These are phyloP conservation scores for Zoanthus gigantus DNA, from an alignment of 92 coral and sea anemone genomes.

Conservation along the genomic window DNA sequence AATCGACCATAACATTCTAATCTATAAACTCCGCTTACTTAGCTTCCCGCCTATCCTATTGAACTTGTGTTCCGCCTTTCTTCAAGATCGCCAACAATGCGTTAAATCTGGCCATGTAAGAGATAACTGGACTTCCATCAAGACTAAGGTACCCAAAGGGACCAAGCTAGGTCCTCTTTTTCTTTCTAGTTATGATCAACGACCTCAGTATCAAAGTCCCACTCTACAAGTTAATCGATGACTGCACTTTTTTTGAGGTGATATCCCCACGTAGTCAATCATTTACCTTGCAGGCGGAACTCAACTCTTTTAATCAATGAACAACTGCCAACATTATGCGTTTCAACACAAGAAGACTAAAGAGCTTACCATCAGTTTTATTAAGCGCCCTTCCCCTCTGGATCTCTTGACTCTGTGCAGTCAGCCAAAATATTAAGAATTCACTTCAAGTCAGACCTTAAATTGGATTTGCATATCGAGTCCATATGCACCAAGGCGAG, in stretches of 20 bases:
- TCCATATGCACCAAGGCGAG: constrained; percentile 7
- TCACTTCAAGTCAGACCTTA: neutral
- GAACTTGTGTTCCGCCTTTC: constrained; percentile 63
- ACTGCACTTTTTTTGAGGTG: constrained; percentile 53
- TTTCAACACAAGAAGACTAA: no score
- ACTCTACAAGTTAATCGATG: constrained; percentile 56
- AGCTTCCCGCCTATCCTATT: constrained; percentile 47
- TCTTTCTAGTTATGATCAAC: neutral
- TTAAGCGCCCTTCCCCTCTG: neutral
- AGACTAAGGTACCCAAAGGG: neutral
- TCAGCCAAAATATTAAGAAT: neutral
- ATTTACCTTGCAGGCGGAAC: constrained; percentile 27
- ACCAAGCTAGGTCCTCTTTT: neutral
- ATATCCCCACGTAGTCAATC: constrained; percentile 20
- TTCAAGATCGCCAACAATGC: constrained; percentile 56
- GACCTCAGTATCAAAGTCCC: neutral
- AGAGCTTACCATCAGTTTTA: no score
- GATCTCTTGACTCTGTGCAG: neutral
- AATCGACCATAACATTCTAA: neutral
- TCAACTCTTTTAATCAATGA: constrained; percentile 48
- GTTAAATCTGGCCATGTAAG: constrained; percentile 43
- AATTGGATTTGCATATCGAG: neutral
- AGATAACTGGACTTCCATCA: constrained; percentile 43
- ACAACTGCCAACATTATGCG: no score
- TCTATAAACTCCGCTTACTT: constrained; percentile 30